These are phyloP conservation scores for Sminthurinus signatus DNA, from an alignment of 1,140 invertebrate species.

Conservation along the genomic window DNA sequence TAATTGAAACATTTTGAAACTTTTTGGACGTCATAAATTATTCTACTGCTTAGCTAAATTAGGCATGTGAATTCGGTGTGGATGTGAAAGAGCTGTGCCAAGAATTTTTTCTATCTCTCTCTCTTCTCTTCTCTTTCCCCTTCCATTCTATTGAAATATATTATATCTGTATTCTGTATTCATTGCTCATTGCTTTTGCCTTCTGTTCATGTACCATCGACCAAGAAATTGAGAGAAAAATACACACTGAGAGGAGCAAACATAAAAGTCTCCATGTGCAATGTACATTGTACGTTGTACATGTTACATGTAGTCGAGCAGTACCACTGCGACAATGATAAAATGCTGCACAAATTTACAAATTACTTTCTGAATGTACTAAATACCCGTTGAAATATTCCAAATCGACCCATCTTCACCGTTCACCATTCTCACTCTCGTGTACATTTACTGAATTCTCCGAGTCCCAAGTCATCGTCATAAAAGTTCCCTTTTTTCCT, in stretches of 20 bases:
- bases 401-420: no score
- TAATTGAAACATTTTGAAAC: neutral
- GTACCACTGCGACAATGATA: neutral
- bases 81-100: slow-evolving; percentile 11
- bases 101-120: slow-evolving; percentile 7
- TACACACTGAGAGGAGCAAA: neutral
- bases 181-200: neutral
- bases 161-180: no score
- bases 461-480: no score
- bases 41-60: slow-evolving; percentile 16
- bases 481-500: neutral
- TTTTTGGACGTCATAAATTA: slow-evolving; percentile 12
- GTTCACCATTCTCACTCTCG: neutral
- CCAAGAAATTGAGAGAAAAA: neutral
- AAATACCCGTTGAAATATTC: slow-evolving; percentile 15
- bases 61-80: slow-evolving; percentile 10
- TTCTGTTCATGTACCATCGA: neutral
- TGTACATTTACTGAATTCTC: no score
- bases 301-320: no score
- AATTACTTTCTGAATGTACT: neutral
- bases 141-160: no score
- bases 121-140: neutral
- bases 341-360: slow-evolving; percentile 1
- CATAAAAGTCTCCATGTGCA: no score
- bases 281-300: no score